Conservation (phyloP, 2,797 vertebrate genomes). For the Mallotus villosus region DNA sequence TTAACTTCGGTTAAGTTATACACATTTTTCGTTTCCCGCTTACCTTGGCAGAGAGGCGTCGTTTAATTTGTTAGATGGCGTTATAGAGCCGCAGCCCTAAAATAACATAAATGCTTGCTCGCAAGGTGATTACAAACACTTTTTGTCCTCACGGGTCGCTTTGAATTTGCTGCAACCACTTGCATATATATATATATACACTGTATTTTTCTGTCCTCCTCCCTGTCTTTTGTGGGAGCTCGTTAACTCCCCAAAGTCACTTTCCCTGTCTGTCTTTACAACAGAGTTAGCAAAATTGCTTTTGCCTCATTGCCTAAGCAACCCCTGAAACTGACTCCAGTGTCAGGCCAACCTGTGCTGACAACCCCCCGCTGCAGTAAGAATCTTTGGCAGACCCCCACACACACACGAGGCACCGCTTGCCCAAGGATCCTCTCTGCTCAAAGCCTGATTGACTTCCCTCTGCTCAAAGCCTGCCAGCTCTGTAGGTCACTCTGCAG, state of each 20-base stretch:
- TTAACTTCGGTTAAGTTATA: slow-evolving; percentile 32
- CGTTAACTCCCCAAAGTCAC: slow-evolving; percentile 68
- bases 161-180: background rate
- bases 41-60: background rate
- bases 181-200: background rate
- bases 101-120: slow-evolving; percentile 52
- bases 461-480: slow-evolving; percentile 51
- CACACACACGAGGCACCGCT: slow-evolving; percentile 30
- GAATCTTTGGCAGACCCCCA: background rate
- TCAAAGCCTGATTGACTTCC: slow-evolving; percentile 62
- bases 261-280: slow-evolving; percentile 59
- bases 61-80: background rate
- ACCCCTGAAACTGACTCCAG: slow-evolving; percentile 66
- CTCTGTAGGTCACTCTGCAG: slow-evolving; percentile 55
- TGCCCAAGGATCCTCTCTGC: slow-evolving; percentile 53
- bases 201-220: slow-evolving; percentile 24
- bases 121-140: slow-evolving; percentile 53
- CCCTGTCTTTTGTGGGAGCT: slow-evolving; percentile 42
- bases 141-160: slow-evolving; percentile 33
- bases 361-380: slow-evolving; percentile 58
- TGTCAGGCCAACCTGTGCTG: slow-evolving; percentile 62
- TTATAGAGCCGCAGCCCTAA: slow-evolving; percentile 43
- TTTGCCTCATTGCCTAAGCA: slow-evolving; percentile 66
- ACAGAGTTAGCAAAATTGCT: slow-evolving; percentile 54
- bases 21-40: slow-evolving; percentile 58